phyloP scores from a whole-genome alignment of 2,113 vertebrate species.

The Cyprinodon tularosa region DNA sequence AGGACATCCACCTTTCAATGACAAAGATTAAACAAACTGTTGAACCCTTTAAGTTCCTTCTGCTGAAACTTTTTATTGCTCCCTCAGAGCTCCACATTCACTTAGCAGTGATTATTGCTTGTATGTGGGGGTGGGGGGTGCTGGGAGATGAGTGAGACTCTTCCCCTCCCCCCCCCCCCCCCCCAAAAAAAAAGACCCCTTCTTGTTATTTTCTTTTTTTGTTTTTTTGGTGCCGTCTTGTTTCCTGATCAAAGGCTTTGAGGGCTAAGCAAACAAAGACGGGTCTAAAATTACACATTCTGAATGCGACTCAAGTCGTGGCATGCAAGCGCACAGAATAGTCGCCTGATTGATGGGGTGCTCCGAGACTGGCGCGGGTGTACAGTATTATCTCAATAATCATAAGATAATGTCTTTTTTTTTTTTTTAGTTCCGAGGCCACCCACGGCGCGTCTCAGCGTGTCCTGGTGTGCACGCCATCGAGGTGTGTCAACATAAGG shows the following conservation, averaged over 20 bases:
- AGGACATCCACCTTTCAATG: slow-evolving; percentile 69
- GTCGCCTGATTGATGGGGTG: slow-evolving; percentile 76
- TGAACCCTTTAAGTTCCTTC: slow-evolving; percentile 47
- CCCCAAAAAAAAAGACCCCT: too few species aligned
- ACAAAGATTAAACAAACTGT: slow-evolving; percentile 64
- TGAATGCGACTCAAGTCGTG: slow-evolving; percentile 66
- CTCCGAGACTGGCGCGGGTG: slow-evolving; percentile 70
- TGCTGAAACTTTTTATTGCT: slow-evolving; percentile 64
- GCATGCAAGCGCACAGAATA: slow-evolving; percentile 69
- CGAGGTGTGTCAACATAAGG: slow-evolving; percentile 73
- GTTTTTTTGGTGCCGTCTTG: slow-evolving; percentile 67
- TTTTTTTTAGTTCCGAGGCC: slow-evolving; percentile 72
- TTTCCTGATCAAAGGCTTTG: slow-evolving; percentile 70
- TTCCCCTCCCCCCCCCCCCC: too few species aligned
- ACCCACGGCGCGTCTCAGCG: slow-evolving; percentile 64
- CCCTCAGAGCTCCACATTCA: slow-evolving; percentile 35
- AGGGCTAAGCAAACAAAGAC: slow-evolving; percentile 75
- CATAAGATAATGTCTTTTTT: slow-evolving; percentile 74
- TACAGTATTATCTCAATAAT: slow-evolving; percentile 79
- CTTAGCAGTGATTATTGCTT: slow-evolving; percentile 47
- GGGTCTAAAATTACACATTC: slow-evolving; percentile 75
- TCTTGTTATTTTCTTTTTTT: background rate
- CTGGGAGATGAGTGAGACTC: slow-evolving; percentile 51
- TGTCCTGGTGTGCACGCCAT: slow-evolving; percentile 60
- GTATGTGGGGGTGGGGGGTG: slow-evolving; percentile 21